Base-by-base conservation (phyloP, 2,113 vertebrate genomes). In the Melanerpes formicivorus region DNA sequence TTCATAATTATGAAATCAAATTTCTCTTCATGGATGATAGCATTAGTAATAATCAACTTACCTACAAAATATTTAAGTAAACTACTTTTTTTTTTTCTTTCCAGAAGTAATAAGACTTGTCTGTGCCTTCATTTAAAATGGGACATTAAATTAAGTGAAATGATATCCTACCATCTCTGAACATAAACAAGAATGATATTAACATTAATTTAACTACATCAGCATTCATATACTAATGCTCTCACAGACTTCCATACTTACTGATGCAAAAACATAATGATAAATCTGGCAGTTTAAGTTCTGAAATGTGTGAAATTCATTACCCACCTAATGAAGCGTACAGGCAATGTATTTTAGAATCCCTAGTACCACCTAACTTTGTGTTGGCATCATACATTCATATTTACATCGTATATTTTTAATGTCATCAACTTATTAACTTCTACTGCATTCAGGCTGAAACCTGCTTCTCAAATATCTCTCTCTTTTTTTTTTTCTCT, bases 271-370 rank as follows among this genome's bases (percentile, higher is more conserved):
- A 93, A 46, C 55, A 88, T 94, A 91, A 96, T 64, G 58, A 72
- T 88, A 86, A 73, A 14, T 85, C 40, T 92, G 44, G 87, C 80
- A 97, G 55, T 91, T 96, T 91, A 95, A 95, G 42, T 87, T 65
- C 80, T 54, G 50, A 95, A 95, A 96, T 86, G 83, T 82, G 40
- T 82, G 94, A 92, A 96, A 95, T 79, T 94, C 85, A 96, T 97
- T 96, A 94, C 30, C 63, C 95, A 86, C 58, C 18, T 96, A 97
- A 97, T 95, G 96, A 97, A 90, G 82, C 66, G 7, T 73, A 93
- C 29, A 93, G 59, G n/a, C 69, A 95, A 78, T 54, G 60, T 93
- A 80, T 90, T 69, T 71, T 81, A 92, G 72, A 84, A 88, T 94
- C 94, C 94, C 94, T 87, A 93, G 64, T 77, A 58, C 58, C 63